Evolutionary conservation across 2,888 invertebrate species (phyloP), one percentile per base, ranked within the genome.

Genomic region (Noctua fimbriata): DNA sequence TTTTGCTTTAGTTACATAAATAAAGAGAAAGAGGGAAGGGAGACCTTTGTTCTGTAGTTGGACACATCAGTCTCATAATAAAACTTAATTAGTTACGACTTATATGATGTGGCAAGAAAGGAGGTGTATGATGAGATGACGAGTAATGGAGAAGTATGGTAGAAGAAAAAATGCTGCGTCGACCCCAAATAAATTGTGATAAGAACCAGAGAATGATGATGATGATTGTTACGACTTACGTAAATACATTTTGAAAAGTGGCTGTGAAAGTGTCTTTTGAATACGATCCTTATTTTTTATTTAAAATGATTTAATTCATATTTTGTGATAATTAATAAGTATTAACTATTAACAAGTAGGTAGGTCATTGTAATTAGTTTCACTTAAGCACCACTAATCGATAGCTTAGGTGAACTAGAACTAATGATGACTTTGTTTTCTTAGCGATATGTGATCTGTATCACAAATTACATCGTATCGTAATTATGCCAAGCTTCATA

Each of bases 381-480:
- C 18, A 63, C 12, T 1, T 24, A 24, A n/a, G n/a, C 2, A 55
- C 21, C 44, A 66, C 52, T 44, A 16, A 55, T 36, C 36, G 47
- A 47, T 79, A 66, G 18, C 49, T 52, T n/a, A 32, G 2, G 55
- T 55, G 24, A 44, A 41, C 24, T 28, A 69, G 28, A 49, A 41
- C 49, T 58, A 78, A 69, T 78, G 41, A 7, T 32, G 18, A 49
- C 41, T 24, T 55, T 55, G 55, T 55, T 55, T 55, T 55, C 24
- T 24, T 55, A 55, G 24, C 24, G 24, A 3, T 24, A 55, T 21
- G 1, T 55, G n/a, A 55, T 55, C 12, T 55, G n/a, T n/a, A n/a
- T 12, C 10, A 12, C 55, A 24, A 55, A 55, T 55, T 55, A 12
- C 24, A 24, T 55, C 10, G 55, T n/a, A n/a, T n/a, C 12, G 4